These are phyloP conservation scores for Tricholaema leucomelas DNA, from an alignment of 2,113 vertebrate genomes.

Conservation along the genomic window DNA sequence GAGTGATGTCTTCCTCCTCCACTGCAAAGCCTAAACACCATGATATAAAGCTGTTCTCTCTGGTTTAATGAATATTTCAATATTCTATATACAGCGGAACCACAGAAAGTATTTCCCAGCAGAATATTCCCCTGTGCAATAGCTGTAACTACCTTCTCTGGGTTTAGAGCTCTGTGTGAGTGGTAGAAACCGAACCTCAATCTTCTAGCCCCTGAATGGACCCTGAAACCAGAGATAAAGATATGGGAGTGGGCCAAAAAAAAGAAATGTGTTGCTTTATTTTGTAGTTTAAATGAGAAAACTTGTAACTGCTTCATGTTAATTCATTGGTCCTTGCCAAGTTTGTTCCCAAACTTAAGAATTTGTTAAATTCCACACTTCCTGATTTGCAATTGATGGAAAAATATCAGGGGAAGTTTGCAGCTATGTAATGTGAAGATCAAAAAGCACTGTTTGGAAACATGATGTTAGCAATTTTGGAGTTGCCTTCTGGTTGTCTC, in stretches of 20 bases:
- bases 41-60: conserved; percentile 14
- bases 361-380: neutral
- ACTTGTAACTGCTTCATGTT: neutral
- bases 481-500: neutral
- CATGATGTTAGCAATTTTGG: neutral
- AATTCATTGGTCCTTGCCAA: neutral
- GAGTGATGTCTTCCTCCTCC: neutral
- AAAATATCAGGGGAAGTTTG: neutral
- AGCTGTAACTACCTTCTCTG: neutral
- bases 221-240: neutral
- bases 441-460: neutral
- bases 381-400: neutral
- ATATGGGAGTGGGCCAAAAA: neutral
- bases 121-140: neutral
- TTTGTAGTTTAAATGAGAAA: neutral
- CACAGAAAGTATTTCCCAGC: neutral
- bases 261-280: neutral
- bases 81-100: conserved; percentile 11
- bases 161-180: neutral
- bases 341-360: neutral
- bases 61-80: conserved; percentile 58
- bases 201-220: neutral
- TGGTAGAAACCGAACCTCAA: neutral
- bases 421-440: neutral
- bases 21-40: neutral